These are phyloP conservation scores for Oreotragus oreotragus DNA, from an alignment of 2,113 vertebrate genomes.

Conservation along the genomic window DNA sequence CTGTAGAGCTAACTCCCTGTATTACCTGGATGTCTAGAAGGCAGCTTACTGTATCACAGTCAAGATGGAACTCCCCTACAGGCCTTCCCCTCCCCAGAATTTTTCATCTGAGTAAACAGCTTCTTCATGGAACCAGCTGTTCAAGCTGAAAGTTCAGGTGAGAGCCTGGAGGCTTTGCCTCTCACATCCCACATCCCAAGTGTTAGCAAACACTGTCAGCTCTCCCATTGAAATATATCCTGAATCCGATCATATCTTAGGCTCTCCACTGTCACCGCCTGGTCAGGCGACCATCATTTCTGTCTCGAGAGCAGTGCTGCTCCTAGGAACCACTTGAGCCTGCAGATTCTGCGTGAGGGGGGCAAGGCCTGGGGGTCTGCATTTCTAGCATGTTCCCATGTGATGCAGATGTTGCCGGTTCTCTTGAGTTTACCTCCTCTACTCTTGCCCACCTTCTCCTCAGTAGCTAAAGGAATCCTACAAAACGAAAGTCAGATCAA, in stretches of 20 bases:
- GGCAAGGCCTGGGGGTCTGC: background rate
- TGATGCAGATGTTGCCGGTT: background rate
- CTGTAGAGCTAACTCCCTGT: background rate
- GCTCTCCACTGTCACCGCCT: background rate
- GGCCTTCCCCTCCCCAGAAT: background rate
- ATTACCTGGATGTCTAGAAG: background rate
- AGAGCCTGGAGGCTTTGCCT: background rate
- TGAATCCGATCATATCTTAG: background rate
- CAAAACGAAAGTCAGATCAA: background rate
- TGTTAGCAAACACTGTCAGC: background rate
- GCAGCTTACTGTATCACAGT: background rate
- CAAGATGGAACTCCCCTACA: background rate
- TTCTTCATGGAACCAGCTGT: background rate
- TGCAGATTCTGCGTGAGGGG: background rate
- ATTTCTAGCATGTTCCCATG: background rate
- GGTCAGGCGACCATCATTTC: background rate
- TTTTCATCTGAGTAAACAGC: background rate
- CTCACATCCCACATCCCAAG: background rate
- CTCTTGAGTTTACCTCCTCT: background rate
- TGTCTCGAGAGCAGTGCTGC: background rate
- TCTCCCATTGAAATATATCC: background rate
- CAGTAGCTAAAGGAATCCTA: too few relatives aligned
- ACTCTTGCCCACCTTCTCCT: background rate
- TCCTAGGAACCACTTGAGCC: background rate
- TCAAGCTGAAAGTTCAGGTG: background rate